Evolutionary conservation across 2,888 invertebrate genomes (phyloP).

Genomic region (Luperina testacea): DNA sequence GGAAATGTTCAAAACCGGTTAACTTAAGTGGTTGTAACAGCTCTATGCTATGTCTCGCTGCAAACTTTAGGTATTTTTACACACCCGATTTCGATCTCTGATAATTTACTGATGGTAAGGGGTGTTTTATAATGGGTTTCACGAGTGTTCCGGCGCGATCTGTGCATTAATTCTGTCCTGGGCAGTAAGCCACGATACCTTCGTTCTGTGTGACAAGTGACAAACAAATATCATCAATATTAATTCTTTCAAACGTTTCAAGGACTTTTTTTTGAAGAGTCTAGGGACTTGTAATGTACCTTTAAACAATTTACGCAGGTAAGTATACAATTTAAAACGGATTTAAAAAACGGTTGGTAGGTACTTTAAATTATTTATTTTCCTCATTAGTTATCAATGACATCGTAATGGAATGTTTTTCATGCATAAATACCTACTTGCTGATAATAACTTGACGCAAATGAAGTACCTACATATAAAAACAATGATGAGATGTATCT

Average conservation of each 20-base stretch:
- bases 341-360: slow-evolving; percentile 13
- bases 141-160: neutral
- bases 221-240: slow-evolving; percentile 63
- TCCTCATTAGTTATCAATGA: slow-evolving; percentile 37
- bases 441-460: slow-evolving; percentile 53
- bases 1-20: too few relatives aligned
- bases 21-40: too few relatives aligned
- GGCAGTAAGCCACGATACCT: neutral
- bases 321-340: neutral
- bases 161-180: neutral
- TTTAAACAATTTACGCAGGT: neutral
- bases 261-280: slow-evolving; percentile 11
- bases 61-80: too few relatives aligned
- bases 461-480: slow-evolving; percentile 13
- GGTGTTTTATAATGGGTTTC: neutral
- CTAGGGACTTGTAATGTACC: neutral
- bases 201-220: slow-evolving; percentile 51
- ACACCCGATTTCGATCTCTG: too few relatives aligned
- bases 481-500: slow-evolving; percentile 24
- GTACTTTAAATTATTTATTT: slow-evolving; percentile 30
- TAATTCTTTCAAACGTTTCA: slow-evolving; percentile 41
- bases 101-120: neutral
- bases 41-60: too few relatives aligned
- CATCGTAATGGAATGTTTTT: slow-evolving; percentile 37
- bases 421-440: slow-evolving; percentile 9